Conservation (phyloP, 2,888 invertebrate species). For the Arrhopalites spinosus region DNA sequence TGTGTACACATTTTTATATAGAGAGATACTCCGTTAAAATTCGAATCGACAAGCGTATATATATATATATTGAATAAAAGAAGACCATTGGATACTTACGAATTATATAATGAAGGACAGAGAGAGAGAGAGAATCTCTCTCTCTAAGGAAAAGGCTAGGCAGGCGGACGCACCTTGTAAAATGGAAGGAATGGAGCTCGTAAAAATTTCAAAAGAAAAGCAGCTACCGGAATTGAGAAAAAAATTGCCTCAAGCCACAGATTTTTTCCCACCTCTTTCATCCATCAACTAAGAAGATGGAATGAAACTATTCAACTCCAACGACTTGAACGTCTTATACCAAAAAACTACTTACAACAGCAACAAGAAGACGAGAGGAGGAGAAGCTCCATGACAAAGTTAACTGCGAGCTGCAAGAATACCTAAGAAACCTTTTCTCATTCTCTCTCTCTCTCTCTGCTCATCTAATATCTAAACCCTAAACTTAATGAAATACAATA, state of each 20-base stretch:
- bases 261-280: slow-evolving; percentile 38
- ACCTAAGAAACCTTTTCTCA: slow-evolving; percentile 11
- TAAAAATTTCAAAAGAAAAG: slow-evolving; percentile 56
- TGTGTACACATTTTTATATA: neutral
- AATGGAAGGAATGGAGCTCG: slow-evolving; percentile 55
- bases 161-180: slow-evolving; percentile 55
- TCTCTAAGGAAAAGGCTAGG: slow-evolving; percentile 26
- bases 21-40: slow-evolving; percentile 6
- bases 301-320: slow-evolving; percentile 34
- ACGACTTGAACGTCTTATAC: slow-evolving; percentile 27
- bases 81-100: slow-evolving; percentile 14
- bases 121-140: neutral
- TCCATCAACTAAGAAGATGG: slow-evolving; percentile 25
- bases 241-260: slow-evolving; percentile 49
- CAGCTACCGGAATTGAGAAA: slow-evolving; percentile 56
- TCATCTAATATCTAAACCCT: neutral
- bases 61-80: slow-evolving; percentile 6
- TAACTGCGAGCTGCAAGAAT: slow-evolving; percentile 10
- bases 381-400: slow-evolving; percentile 14
- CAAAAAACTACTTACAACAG: slow-evolving; percentile 8
- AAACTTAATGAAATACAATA: neutral
- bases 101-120: neutral
- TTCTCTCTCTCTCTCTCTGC: neutral
- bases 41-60: neutral
- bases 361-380: neutral